A percentile compares a stretch with the other conserved stretches of the same genome.
These are phyloP conservation scores for Caranx ignobilis DNA, from an alignment of 2,113 vertebrate species.

Conservation along the genomic window DNA sequence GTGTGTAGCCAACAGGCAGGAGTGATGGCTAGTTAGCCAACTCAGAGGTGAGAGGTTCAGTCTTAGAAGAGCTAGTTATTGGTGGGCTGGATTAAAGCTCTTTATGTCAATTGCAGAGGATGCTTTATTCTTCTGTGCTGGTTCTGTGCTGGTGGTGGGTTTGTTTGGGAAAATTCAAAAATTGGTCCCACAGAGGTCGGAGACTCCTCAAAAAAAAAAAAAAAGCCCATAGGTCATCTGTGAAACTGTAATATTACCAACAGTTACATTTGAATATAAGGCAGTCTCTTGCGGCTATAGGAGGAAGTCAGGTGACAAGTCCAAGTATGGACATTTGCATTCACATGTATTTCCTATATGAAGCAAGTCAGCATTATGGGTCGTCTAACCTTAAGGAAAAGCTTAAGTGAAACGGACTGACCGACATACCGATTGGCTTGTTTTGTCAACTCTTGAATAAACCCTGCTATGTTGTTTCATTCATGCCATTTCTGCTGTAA, in stretches of 20 bases:
- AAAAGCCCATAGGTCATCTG: not conserved
- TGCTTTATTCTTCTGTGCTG: conserved; percentile 59
- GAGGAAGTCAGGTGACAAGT: not conserved
- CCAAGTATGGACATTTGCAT: no score
- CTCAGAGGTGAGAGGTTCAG: conserved; percentile 73
- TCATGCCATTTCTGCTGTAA: conserved; percentile 36
- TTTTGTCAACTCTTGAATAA: conserved; percentile 17
- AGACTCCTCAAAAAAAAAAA: not conserved
- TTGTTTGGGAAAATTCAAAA: conserved; percentile 68
- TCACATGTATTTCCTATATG: not conserved
- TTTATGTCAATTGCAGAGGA: conserved; percentile 74
- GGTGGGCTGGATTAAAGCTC: conserved; percentile 71
- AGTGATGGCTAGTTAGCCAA: conserved; percentile 79
- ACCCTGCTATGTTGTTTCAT: conserved; percentile 50
- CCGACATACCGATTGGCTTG: not conserved
- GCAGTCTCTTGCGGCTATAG: not conserved
- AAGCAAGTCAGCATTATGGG: not conserved
- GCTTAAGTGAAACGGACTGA: not conserved
- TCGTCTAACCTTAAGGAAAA: not conserved
- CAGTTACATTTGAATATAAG: not conserved
- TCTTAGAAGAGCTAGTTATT: conserved; percentile 76
- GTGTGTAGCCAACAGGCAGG: conserved; percentile 83
- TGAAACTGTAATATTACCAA: not conserved
- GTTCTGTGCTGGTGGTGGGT: conserved; percentile 19
- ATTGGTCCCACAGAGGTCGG: conserved; percentile 79